phyloP scores from a whole-genome alignment of 2,888 invertebrate genomes.

The Catocala fraxini region DNA sequence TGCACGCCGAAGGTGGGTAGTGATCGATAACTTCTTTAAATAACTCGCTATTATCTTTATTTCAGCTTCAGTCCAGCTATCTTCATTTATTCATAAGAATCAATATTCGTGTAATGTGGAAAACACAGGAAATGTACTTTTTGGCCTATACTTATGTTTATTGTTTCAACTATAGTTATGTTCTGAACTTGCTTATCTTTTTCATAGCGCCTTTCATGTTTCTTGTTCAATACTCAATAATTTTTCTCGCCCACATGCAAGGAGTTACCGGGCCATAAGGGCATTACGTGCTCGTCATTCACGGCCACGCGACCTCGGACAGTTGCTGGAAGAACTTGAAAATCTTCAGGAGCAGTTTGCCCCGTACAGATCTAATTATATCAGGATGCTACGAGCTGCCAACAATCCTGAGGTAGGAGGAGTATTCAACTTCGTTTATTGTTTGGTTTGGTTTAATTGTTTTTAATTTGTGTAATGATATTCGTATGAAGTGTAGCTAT shows the following conservation, averaged over 20 bases:
- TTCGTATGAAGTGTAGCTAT: no score
- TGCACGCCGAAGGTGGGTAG: conserved; percentile 56
- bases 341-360: conserved; percentile 65
- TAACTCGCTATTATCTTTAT: background rate
- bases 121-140: background rate
- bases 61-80: no score
- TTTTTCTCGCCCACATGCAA: conserved; percentile 21
- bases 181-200: no score
- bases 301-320: conserved; percentile 65
- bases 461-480: no score
- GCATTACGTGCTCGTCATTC: conserved; percentile 57
- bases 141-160: no score
- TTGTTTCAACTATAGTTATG: no score
- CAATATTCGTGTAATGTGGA: no score
- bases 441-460: no score
- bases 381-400: conserved; percentile 57
- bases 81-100: no score
- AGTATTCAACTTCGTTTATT: no score
- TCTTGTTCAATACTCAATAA: background rate
- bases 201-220: no score
- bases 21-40: conserved; percentile 2
- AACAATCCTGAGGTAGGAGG: conserved; percentile 51
- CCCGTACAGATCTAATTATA: conserved; percentile 60
- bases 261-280: conserved; percentile 54
- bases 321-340: conserved; percentile 67